Evolutionary conservation across 2,888 invertebrate species (phyloP), one percentile per base, ranked within the genome.

Genomic region (Eupsilia transversa): DNA sequence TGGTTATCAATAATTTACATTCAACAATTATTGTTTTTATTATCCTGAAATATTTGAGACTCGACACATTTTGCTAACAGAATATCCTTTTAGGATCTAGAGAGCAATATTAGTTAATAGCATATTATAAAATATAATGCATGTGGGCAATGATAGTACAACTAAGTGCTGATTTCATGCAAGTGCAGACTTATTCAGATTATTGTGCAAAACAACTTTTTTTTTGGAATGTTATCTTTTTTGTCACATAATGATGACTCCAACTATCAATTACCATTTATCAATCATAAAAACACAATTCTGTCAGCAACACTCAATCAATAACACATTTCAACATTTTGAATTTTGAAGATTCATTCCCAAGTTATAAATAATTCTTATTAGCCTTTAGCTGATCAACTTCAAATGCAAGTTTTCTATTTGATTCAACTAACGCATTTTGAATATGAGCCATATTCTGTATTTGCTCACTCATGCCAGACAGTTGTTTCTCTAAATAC

Each of bases 391-490:
- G 88, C 84, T 94, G 93, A 80, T 96, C 95, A 78, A 97, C 91
- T 91, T 96, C 96, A 49, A 96, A 92, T 4, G 94, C 92, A 41
- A 97, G 91, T 86, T 93, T 95, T 83, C 96, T 94, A 85, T 97
- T 97, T 49, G 96, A 95, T 86, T 97, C 96, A 46, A 96, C 83
- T 77, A 97, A 91, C 66, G 92, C 91, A 83, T 92, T 94, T 86
- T 96, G 96, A 82, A 93, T 94, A 68, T 94, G 92, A 59, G 92
- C 88, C 77, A 96, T 87, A 74, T 87, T 90, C 66, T 94, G 89
- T 76, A 96, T 91, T 83, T 95, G 94, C 23, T 93, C 92, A 81
- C 87, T 92, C 90, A 96, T 91, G 1, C 83, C 88, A 5, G 88
- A 70, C 43, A 96, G 85, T 75, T 96, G 94, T 74, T 96, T 96